phyloP scores from a whole-genome alignment of 2,797 vertebrate genomes.

The Tarsius wallacei region DNA sequence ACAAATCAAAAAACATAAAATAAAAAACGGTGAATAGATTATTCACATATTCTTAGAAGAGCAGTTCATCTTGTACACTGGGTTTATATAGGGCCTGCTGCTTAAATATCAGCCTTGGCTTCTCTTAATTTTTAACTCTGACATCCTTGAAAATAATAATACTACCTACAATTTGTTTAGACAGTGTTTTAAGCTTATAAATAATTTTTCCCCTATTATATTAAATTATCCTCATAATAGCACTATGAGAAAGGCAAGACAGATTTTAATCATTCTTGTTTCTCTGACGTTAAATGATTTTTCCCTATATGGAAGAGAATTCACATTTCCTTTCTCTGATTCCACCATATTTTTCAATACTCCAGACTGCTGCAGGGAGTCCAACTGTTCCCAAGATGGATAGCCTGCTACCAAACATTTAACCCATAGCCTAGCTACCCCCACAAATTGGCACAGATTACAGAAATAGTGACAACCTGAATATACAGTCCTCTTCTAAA shows the following conservation, averaged over 20 bases:
- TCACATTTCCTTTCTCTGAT: background rate
- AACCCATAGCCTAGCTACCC: background rate
- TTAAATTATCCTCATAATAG: background rate
- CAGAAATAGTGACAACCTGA: slow-evolving; percentile 20
- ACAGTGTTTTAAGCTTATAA: background rate
- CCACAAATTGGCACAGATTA: background rate
- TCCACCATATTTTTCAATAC: background rate
- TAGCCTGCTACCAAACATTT: background rate
- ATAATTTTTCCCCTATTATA: background rate
- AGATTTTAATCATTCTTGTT: background rate
- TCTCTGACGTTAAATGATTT: background rate
- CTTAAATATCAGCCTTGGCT: background rate
- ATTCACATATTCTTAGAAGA: background rate
- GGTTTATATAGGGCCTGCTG: background rate
- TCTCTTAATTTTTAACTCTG: background rate
- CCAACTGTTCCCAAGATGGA: background rate
- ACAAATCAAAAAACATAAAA: background rate
- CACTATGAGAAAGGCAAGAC: background rate
- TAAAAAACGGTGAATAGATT: background rate
- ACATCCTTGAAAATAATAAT: background rate
- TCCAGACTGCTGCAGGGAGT: background rate
- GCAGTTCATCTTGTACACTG: background rate
- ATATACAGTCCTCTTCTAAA: background rate
- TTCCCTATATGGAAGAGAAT: background rate
- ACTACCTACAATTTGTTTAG: background rate